Evolutionary conservation across 2,888 invertebrate genomes (phyloP).

Genomic region (Torymus texanus): DNA sequence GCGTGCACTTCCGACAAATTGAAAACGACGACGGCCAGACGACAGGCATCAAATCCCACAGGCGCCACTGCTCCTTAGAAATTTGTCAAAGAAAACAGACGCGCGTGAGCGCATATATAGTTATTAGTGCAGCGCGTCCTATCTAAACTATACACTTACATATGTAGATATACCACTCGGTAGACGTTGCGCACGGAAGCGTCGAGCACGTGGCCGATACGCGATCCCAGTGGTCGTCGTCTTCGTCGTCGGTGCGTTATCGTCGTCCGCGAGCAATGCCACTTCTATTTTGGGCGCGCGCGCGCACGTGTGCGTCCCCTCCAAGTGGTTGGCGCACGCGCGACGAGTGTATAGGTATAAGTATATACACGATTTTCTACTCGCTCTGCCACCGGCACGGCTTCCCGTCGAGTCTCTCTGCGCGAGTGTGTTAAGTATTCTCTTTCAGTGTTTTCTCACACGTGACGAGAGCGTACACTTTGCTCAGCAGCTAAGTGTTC

Average conservation of each 20-base stretch:
- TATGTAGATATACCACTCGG: too few species aligned
- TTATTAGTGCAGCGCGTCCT: too few species aligned
- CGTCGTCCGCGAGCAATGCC: constrained; percentile 37
- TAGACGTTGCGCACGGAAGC: neutral
- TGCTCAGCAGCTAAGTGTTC: constrained; percentile 37
- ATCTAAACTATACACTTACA: too few species aligned
- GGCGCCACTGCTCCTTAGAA: neutral
- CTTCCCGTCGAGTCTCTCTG: constrained; percentile 20
- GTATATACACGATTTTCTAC: neutral
- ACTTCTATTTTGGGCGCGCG: constrained; percentile 56
- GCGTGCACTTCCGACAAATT: too few species aligned
- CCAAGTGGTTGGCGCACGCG: constrained; percentile 63
- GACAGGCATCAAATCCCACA: neutral
- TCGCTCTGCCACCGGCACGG: constrained; percentile 44
- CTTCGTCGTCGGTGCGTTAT: neutral
- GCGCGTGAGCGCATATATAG: too few species aligned
- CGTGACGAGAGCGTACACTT: constrained; percentile 25
- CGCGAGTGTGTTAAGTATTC: constrained; percentile 8
- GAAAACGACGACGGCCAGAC: too few species aligned
- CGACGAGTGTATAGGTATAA: too few species aligned
- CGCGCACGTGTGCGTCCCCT: constrained; percentile 54
- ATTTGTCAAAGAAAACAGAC: constrained; percentile 11
- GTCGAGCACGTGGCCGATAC: constrained; percentile 39
- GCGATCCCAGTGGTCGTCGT: constrained; percentile 30
- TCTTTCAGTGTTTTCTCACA: constrained; percentile 42